Base-by-base conservation (phyloP, 2,797 vertebrate species). In the Nannoperca australis region DNA sequence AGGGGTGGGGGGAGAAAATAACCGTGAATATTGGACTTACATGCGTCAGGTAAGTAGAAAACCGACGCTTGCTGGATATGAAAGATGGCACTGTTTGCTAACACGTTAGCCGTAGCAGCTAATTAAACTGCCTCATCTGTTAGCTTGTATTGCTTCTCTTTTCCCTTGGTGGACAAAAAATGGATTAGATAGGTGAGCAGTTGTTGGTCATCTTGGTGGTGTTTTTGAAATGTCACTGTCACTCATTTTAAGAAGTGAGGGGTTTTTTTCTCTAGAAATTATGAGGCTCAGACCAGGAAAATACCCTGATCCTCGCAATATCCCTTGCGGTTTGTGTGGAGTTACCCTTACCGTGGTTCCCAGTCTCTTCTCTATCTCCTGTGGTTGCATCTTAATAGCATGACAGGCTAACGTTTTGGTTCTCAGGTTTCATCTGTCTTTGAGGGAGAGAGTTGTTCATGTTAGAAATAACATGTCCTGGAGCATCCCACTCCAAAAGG, bases 371-470 rank as follows among this genome's bases (percentile, higher is more conserved):
- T 54, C 32, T 17, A 12, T 76, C 55, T 70, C 75, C 53, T 44
- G 49, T 61, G 36, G 78, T 79, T 78, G 68, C 73, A 47, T 82
- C 68, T 42, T 81, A 73, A 69, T 83, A 51, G n/a, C 79, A 78
- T 75, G 73, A 82, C 78, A 84, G 63, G 58, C 56, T 81, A 70
- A 54, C 78, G 74, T 77, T 86, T 85, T 74, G 67, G 42, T 51
- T 89, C 73, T 91, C 51, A 20, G 68, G 81, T 91, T 90, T 81
- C 83, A 63, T 67, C 44, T 69, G 76, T 68, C 76, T 79, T 76
- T 87, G 66, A 85, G 70, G 62, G 60, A 73, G 51, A 71, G 68
- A 67, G 75, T 59, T 27, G 51, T 78, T 88, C 62, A 76, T 51
- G 71, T 83, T 82, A 70, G 40, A 79, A 83, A 78, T 65, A 83